phyloP scores from a whole-genome alignment of 2,888 invertebrate species.

The Clistopyga incitator region DNA sequence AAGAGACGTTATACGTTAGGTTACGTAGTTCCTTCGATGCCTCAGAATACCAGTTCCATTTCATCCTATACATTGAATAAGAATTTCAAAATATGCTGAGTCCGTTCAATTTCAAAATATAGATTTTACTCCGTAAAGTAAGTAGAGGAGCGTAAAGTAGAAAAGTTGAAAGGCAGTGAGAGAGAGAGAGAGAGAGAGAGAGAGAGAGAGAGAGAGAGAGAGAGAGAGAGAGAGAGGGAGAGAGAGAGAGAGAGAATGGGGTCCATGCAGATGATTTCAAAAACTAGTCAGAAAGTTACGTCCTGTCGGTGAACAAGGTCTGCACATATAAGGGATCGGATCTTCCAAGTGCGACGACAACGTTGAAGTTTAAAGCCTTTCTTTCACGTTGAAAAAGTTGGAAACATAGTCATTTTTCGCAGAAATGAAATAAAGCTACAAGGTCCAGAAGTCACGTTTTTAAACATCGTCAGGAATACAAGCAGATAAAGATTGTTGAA shows the following conservation, averaged over 20 bases:
- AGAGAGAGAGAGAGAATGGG: neutral
- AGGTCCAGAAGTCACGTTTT: conserved; percentile 8
- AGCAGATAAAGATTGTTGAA: neutral
- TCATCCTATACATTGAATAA: conserved; percentile 8
- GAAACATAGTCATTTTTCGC: neutral
- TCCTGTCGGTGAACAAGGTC: neutral
- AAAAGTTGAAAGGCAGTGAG: conserved; percentile 67
- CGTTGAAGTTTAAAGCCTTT: conserved; percentile 20
- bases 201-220: too few relatives aligned
- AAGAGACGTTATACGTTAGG: neutral
- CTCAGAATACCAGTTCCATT: conserved; percentile 7
- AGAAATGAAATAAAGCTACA: neutral
- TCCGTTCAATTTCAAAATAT: conserved; percentile 72
- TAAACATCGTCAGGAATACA: neutral
- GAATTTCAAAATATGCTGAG: conserved; percentile 72
- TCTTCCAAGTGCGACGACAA: conserved; percentile 8
- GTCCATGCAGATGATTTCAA: conserved; percentile 25
- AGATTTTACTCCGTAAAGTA: conserved; percentile 62
- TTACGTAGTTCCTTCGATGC: conserved; percentile 38
- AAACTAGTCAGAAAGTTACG: conserved; percentile 13
- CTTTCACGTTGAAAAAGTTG: neutral
- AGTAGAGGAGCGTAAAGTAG: conserved; percentile 65
- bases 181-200: too few relatives aligned
- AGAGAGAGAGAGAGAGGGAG: conserved; percentile 4
- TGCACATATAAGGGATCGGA: neutral